phyloP scores from a whole-genome alignment of 2,888 invertebrate species.

The Carcina quercana region DNA sequence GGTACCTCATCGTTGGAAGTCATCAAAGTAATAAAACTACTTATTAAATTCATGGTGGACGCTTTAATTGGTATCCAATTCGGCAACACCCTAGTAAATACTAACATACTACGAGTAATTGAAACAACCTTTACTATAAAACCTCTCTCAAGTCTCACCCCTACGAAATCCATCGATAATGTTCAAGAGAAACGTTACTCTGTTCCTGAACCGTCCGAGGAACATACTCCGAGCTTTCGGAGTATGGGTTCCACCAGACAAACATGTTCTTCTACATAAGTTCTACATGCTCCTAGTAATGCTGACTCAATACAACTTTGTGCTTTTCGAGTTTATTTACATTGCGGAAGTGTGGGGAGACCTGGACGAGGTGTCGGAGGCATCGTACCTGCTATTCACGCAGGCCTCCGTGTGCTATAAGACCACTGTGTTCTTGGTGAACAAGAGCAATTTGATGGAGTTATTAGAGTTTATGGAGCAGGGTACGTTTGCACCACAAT shows the following conservation, averaged over 20 bases:
- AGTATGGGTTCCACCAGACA: conserved; percentile 40
- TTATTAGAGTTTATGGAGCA: conserved; percentile 38
- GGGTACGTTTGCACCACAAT: conserved; percentile 34
- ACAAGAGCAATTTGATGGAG: conserved; percentile 30
- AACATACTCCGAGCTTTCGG: conserved; percentile 39
- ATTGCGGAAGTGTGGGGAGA: conserved; percentile 51
- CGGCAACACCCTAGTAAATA: too few species aligned
- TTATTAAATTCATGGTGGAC: too few species aligned
- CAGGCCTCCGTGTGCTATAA: conserved; percentile 56
- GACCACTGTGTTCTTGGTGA: conserved; percentile 39
- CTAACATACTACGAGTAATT: not conserved
- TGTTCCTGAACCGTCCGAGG: conserved; percentile 38
- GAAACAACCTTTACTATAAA: not conserved
- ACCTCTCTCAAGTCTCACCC: too few species aligned
- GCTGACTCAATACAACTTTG: conserved; percentile 43
- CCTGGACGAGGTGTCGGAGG: conserved; percentile 48
- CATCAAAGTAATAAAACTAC: too few species aligned
- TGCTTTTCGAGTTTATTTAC: conserved; percentile 50
- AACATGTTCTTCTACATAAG: conserved; percentile 22
- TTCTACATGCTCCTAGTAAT: conserved; percentile 36
- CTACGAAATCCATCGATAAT: conserved; percentile 20
- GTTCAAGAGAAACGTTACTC: conserved; percentile 25
- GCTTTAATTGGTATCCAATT: too few species aligned
- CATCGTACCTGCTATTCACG: conserved; percentile 51
- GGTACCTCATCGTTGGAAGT: too few species aligned